Conservation (phyloP, 2,888 invertebrate species). For the Phrixothrix hirtus region DNA sequence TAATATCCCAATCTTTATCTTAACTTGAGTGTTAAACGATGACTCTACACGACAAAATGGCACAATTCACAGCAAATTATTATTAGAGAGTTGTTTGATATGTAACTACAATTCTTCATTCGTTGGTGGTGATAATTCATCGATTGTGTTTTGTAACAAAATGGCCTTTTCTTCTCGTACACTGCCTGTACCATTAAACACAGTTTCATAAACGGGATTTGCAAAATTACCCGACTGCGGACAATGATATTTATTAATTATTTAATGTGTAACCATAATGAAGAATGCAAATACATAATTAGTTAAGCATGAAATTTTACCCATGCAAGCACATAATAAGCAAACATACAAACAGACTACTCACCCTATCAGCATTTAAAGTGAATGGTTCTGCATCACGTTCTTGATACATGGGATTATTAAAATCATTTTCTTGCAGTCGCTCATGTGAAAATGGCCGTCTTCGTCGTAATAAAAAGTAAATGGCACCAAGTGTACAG, state of each 20-base stretch:
- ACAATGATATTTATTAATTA: conserved; percentile 18
- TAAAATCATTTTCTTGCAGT: conserved; percentile 78
- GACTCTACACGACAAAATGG: conserved; percentile 43
- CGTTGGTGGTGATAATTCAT: conserved; percentile 52
- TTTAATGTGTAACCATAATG: no score
- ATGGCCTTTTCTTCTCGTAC: conserved; percentile 62
- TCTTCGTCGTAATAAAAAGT: conserved; percentile 44
- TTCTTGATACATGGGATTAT: conserved; percentile 87
- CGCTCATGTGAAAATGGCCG: conserved; percentile 75
- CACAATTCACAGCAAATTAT: conserved; percentile 56
- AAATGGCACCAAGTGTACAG: conserved; percentile 41
- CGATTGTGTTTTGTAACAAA: conserved; percentile 59
- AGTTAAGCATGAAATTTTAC: no score
- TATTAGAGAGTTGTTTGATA: conserved; percentile 35
- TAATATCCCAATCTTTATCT: conserved; percentile 3
- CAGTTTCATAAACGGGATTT: conserved; percentile 85
- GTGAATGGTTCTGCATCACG: conserved; percentile 65
- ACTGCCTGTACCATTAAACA: conserved; percentile 62
- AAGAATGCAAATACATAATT: no score
- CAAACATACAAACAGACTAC: no score
- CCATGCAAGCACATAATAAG: no score
- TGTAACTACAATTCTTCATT: conserved; percentile 49
- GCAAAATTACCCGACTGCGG: conserved; percentile 73
- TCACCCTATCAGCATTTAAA: conserved; percentile 66
- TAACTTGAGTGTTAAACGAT: background rate